Evolutionary conservation across 2,113 vertebrate genomes (phyloP), one percentile per base, ranked within the genome.

Genomic region (Rhinichthys klamathensis): DNA sequence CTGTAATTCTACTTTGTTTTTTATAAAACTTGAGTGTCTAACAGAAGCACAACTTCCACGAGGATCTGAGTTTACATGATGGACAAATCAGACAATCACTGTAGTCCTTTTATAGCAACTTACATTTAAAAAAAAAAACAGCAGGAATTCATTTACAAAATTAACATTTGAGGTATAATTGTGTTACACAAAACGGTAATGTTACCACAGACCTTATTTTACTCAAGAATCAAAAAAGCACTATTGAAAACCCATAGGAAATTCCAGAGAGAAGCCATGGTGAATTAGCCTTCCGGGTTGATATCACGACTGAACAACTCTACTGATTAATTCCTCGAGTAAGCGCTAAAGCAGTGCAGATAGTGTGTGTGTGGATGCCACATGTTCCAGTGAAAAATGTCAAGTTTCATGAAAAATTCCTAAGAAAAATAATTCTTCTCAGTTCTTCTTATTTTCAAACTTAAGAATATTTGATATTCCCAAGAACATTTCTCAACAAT

Each of bases 221-320:
- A 4, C 15, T 56, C 54, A 23, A 23, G 18, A 56, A 23, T 56
- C 6, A 56, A 56, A 69, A 69, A 69, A 12, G 32, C 67, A 38
- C 67, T 2, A 11, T 38, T 70, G 9, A 70, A 70, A 70, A 41
- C 35, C 10, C 21, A 70, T 70, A 18, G 32, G 32, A 11, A 38
- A 70, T 23, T 70, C 32, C 67, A 70, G 67, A 38, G 65, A 69
- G 67, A 70, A 70, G 32, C 67, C 32, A 70, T 11, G 18, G 67
- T 38, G 4, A 70, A 70, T 23, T 2, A 70, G 32, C 1, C 63
- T 67, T 7, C 30, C 63, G 30, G 63, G 30, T 32, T 9, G 18
- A 23, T 11, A 38, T 69, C 16, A 11, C 18, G 3, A 21, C 65
- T 23, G 67, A 70, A 70, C 32, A 70, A 21, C 67, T 70, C 67